Conservation (phyloP, 2,888 invertebrate genomes). For the Limulus polyphemus region DNA sequence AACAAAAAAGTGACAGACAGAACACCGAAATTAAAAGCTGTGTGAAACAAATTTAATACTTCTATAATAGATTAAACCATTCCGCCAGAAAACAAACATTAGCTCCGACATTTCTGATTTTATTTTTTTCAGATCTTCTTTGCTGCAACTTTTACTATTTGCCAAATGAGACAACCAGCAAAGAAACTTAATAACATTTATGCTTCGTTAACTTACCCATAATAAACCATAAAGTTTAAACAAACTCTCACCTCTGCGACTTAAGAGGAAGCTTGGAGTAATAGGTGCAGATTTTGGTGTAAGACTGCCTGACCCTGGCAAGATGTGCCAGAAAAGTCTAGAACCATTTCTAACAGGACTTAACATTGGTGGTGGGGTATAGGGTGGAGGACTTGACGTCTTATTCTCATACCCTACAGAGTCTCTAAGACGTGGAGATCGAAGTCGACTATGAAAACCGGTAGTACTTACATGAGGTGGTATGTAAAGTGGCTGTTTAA, state of each 20-base stretch:
- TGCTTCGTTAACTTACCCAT: too few relatives aligned
- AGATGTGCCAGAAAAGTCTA: conserved; percentile 57
- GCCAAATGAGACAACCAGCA: too few relatives aligned
- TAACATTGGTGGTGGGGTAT: conserved; percentile 87
- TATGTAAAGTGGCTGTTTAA: conserved; percentile 36
- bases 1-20: too few relatives aligned
- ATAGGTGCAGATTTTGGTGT: conserved; percentile 35
- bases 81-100: too few relatives aligned
- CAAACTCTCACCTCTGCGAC: conserved; percentile 14
- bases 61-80: too few relatives aligned
- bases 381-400: conserved; percentile 45
- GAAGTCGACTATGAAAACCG: conserved; percentile 44
- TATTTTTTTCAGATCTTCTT: too few relatives aligned
- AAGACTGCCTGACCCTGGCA: conserved; percentile 19
- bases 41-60: too few relatives aligned
- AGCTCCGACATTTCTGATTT: too few relatives aligned
- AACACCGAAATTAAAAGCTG: too few relatives aligned
- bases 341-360: conserved; percentile 80
- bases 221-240: too few relatives aligned
- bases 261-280: conserved; percentile 18
- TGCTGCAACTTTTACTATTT: too few relatives aligned
- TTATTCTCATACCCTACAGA: conserved; percentile 12
- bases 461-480: conserved; percentile 40
- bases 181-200: too few relatives aligned
- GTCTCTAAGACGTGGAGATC: conserved; percentile 38